Percentiles rank a stretch among this genome's conserved stretches.
Conservation (phyloP, 2,797 vertebrate species). For the Chelonia mydas region DNA sequence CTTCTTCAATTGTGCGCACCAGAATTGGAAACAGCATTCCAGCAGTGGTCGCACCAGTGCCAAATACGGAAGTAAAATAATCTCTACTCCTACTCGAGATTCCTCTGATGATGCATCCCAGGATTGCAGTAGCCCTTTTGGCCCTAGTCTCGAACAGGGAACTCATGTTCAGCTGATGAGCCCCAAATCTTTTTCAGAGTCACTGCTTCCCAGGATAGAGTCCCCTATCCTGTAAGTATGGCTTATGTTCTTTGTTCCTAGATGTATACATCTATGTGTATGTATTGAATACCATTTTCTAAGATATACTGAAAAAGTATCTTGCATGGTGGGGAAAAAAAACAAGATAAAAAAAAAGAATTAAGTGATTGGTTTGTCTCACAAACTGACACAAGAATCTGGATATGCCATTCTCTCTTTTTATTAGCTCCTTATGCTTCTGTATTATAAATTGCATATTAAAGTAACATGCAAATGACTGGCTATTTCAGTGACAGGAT, state of each 20-base stretch:
- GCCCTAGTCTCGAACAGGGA: too few relatives aligned
- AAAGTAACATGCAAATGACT: neutral
- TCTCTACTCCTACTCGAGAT: too few relatives aligned
- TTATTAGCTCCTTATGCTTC: neutral
- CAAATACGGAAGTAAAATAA: too few relatives aligned
- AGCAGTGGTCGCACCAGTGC: neutral
- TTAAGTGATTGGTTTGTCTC: neutral
- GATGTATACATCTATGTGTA: too few relatives aligned
- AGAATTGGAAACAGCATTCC: neutral
- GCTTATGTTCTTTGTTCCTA: neutral
- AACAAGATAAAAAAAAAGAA: too few relatives aligned
- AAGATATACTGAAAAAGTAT: too few relatives aligned
- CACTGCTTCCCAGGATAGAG: neutral
- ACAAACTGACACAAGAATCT: neutral
- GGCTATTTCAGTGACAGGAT: neutral
- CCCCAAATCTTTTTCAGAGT: neutral
- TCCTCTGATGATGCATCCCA: too few relatives aligned
- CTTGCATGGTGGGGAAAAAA: too few relatives aligned
- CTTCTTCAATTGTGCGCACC: too few relatives aligned
- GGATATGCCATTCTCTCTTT: neutral
- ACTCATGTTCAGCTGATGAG: neutral
- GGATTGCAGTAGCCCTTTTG: too few relatives aligned
- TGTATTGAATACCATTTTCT: too few relatives aligned
- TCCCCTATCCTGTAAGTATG: neutral
- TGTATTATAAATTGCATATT: neutral